phyloP scores from a whole-genome alignment of 2,797 vertebrate species.

The Takifugu rubripes region DNA sequence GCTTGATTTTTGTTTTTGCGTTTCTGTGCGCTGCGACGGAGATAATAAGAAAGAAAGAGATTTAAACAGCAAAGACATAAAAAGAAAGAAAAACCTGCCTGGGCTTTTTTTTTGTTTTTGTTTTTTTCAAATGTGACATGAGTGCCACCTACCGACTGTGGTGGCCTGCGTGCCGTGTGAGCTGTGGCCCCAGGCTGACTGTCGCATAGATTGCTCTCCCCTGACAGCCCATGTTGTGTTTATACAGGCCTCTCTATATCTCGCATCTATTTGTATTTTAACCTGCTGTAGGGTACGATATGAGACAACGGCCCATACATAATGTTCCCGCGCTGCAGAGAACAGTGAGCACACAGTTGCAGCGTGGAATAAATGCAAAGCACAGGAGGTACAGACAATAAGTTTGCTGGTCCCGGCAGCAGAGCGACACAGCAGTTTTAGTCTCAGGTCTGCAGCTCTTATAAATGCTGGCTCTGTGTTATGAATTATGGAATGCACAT shows the following conservation, averaged over 20 bases:
- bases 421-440: slow-evolving; percentile 31
- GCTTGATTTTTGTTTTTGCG: no score
- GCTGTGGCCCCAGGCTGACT: slow-evolving; percentile 48
- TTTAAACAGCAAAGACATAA: slow-evolving; percentile 2
- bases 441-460: slow-evolving; percentile 38
- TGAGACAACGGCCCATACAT: slow-evolving; percentile 8
- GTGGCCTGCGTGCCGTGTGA: slow-evolving; percentile 10
- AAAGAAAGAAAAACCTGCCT: slow-evolving; percentile 38
- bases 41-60: slow-evolving; percentile 19
- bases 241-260: slow-evolving; percentile 27
- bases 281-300: slow-evolving; percentile 14
- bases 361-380: background rate
- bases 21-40: background rate
- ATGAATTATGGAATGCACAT: slow-evolving; percentile 49
- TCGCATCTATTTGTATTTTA: slow-evolving; percentile 25
- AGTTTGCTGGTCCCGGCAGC: slow-evolving; percentile 32
- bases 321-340: no score
- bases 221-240: slow-evolving; percentile 44
- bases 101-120: slow-evolving; percentile 30
- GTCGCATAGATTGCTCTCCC: slow-evolving; percentile 49
- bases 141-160: slow-evolving; percentile 89
- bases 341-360: no score
- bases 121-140: slow-evolving; percentile 71
- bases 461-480: slow-evolving; percentile 38
- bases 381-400: slow-evolving; percentile 14